Evolutionary conservation across 2,888 invertebrate species (phyloP), one percentile per base, ranked within the genome.

Genomic region (Drosophila longiperda): DNA sequence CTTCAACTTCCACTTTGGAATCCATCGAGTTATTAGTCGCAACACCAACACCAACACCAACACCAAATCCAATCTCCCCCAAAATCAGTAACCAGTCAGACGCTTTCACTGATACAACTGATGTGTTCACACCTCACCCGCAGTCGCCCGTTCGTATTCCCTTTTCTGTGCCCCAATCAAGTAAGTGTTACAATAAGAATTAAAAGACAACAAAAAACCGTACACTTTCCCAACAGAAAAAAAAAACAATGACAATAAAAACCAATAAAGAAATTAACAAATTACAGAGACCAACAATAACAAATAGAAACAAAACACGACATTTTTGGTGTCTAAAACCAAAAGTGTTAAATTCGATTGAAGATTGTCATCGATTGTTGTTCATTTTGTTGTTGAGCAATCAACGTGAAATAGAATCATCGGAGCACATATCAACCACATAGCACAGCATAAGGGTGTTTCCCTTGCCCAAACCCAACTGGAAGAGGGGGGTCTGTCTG

Each of bases 181-280:
- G 55, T 67, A 74, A 89, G 75, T 73, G 77, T 67, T 57, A 67
- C 73, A 81, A 77, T 66, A 73, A 87, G 78, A 89, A 88, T 83
- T 62, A 55, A 54, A 59, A 75, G 62, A 73, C 65, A 73, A 73
- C 66, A 71, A 74, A 49, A 49, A 66, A 60, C 42, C 65, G 50
- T 59, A 68, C 68, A 82, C 80, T 78, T 82, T 72, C 71, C 42
- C 67, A 62, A 49, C 8, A 52, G 15, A 33, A 45, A 36, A 57
- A 65, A 68, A 40, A 71, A 87, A 79, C 78, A 75, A 82, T 69
- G 79, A 90, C 85, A 84, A 87, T 85, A 86, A 85, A 89, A 87
- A 76, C 59, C 90, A 87, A 90, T 87, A 90, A 89, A 87, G 89
- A 87, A 90, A 90, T 89, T 90, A 87, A 90, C 88, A 90, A 87